Conservation (phyloP, 2,113 vertebrate genomes). For the Lasiurus borealis region DNA sequence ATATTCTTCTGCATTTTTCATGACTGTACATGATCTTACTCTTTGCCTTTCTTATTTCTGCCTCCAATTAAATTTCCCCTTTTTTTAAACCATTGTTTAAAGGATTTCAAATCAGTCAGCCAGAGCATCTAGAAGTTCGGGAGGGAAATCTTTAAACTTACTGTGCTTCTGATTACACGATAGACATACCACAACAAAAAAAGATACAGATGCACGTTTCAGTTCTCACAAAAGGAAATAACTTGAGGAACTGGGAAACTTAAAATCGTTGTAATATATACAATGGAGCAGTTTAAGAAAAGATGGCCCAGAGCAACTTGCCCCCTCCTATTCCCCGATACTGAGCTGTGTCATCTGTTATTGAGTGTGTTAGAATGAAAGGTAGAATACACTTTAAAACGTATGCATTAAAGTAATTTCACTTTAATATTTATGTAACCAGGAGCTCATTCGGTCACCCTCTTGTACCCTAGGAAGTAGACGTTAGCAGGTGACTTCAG, state of each 20-base stretch:
- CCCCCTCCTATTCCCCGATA: background rate
- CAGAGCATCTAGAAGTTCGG: background rate
- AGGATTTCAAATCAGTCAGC: background rate
- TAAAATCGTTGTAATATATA: slow-evolving; percentile 1
- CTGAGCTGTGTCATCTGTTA: background rate
- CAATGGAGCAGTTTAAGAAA: background rate
- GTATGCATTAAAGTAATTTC: background rate
- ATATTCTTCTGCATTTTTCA: slow-evolving; percentile 6
- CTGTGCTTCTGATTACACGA: background rate
- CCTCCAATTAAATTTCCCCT: background rate
- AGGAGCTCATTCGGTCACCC: background rate
- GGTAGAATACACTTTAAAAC: background rate
- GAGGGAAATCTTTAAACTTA: background rate
- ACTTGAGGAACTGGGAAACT: background rate
- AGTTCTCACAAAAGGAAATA: background rate
- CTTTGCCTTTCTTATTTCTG: background rate
- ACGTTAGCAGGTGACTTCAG: background rate
- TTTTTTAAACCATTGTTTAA: background rate
- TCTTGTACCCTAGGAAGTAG: background rate
- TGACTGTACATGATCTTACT: background rate
- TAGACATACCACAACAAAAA: background rate
- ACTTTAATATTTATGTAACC: background rate
- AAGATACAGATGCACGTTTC: background rate
- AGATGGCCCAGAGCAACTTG: background rate
- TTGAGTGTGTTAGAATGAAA: background rate